Percentiles rank a stretch among this genome's conserved stretches.
These are phyloP conservation scores for Alentia gelatinosa DNA, from an alignment of 2,888 invertebrate species.

Conservation along the genomic window DNA sequence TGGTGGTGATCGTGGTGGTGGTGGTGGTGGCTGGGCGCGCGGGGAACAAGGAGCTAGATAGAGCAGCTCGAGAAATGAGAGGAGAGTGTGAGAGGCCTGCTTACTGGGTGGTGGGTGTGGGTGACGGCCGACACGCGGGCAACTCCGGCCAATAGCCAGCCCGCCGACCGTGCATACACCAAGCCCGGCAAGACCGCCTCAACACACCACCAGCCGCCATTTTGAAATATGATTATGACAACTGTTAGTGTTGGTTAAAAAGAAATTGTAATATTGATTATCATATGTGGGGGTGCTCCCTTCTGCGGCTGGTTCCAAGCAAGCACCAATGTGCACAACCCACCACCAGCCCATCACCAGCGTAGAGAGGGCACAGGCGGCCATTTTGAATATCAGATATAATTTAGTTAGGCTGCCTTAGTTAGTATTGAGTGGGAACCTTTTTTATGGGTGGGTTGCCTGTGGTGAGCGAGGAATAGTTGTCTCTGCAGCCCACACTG, in stretches of 20 bases:
- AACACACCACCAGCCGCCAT: background rate
- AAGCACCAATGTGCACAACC: background rate
- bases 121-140: too few species aligned
- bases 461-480: background rate
- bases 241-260: constrained; percentile 5
- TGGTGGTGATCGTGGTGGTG: background rate
- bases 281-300: background rate
- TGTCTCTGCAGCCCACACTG: background rate
- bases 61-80: background rate
- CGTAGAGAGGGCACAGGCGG: background rate
- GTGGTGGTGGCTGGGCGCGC: background rate
- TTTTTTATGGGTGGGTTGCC: background rate
- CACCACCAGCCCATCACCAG: background rate
- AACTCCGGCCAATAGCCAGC: too few species aligned
- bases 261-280: background rate
- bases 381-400: constrained; percentile 22
- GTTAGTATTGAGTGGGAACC: background rate
- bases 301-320: background rate
- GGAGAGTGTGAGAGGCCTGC: background rate
- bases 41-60: background rate
- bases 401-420: constrained; percentile 16
- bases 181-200: background rate
- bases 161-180: too few species aligned
- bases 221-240: constrained; percentile 26
- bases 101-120: background rate